A percentile compares a stretch with the other conserved stretches of the same genome.
These are phyloP conservation scores for Indicator maculatus DNA, from an alignment of 2,113 vertebrate genomes.

Conservation along the genomic window DNA sequence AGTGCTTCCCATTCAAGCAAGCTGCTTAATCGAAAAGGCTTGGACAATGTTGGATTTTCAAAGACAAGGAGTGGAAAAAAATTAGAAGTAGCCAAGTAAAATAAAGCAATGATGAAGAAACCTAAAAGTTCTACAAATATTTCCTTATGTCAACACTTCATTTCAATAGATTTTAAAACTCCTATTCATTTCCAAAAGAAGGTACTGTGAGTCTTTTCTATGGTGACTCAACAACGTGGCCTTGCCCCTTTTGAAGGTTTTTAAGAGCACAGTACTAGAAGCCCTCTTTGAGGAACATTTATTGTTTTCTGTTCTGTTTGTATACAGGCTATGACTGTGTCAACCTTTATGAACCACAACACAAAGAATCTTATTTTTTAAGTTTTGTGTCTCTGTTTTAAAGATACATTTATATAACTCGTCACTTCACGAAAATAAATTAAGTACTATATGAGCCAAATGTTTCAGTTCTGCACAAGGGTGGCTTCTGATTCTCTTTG, in stretches of 20 bases:
- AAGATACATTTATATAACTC: slow-evolving; percentile 74
- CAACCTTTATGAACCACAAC: slow-evolving; percentile 35
- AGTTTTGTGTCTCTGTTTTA: slow-evolving; percentile 67
- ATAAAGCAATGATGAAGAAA: slow-evolving; percentile 68
- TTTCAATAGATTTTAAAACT: slow-evolving; percentile 68
- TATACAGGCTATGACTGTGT: slow-evolving; percentile 4
- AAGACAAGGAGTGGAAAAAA: slow-evolving; percentile 63
- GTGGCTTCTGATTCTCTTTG: slow-evolving; percentile 72
- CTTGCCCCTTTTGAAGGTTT: slow-evolving; percentile 53
- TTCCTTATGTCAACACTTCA: slow-evolving; percentile 72
- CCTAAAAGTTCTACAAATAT: slow-evolving; percentile 70
- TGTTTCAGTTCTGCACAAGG: slow-evolving; percentile 72
- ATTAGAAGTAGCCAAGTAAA: slow-evolving; percentile 75
- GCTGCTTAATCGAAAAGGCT: slow-evolving; percentile 72
- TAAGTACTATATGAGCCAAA: slow-evolving; percentile 77
- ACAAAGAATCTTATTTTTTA: slow-evolving; percentile 45
- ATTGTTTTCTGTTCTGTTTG: slow-evolving; percentile 61
- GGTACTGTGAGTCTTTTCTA: slow-evolving; percentile 48
- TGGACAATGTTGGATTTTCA: slow-evolving; percentile 77
- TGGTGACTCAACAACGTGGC: slow-evolving; percentile 9
- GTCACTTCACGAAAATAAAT: slow-evolving; percentile 78
- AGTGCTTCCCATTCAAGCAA: slow-evolving; percentile 62
- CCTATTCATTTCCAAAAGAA: slow-evolving; percentile 53
- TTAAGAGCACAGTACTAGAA: slow-evolving; percentile 25
- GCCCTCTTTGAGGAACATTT: slow-evolving; percentile 26